Evolutionary conservation across 2,888 invertebrate genomes (phyloP).

Genomic region (Cantharis flavilabris): DNA sequence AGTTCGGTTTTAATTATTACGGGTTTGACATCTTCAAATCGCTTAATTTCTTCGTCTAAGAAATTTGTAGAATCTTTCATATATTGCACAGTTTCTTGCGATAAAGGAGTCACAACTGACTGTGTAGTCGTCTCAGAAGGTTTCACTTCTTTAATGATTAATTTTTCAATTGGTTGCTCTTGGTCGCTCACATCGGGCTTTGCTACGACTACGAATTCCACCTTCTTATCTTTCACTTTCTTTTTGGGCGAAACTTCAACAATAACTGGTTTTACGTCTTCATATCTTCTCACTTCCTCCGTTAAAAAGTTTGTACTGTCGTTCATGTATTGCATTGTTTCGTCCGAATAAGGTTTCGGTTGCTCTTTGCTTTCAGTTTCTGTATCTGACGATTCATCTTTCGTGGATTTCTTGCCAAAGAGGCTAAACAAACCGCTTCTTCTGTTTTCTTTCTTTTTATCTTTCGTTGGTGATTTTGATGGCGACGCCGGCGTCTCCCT

Average conservation of each 20-base stretch:
- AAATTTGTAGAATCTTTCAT: slow-evolving; percentile 24
- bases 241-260: slow-evolving; percentile 7
- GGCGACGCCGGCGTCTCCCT: not conserved
- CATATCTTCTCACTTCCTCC: slow-evolving; percentile 16
- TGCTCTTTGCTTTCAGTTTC: not conserved
- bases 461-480: not conserved
- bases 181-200: not conserved
- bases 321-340: slow-evolving; percentile 8
- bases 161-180: not conserved
- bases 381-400: slow-evolving; percentile 15
- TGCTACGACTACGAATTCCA: not conserved
- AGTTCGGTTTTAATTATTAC: not conserved
- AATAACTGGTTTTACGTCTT: slow-evolving; percentile 10
- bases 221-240: slow-evolving; percentile 17
- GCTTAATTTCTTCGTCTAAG: slow-evolving; percentile 30
- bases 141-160: slow-evolving; percentile 7
- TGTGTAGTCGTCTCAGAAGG: slow-evolving; percentile 7
- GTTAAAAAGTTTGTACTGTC: slow-evolving; percentile 9
- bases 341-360: slow-evolving; percentile 2
- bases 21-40: slow-evolving; percentile 33
- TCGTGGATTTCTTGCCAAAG: slow-evolving; percentile 39
- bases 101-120: not conserved
- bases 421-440: slow-evolving; percentile 39
- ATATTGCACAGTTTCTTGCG: slow-evolving; percentile 7
- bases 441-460: slow-evolving; percentile 32